These are phyloP conservation scores for Torymus auratus DNA, from an alignment of 2,888 invertebrate genomes.

Conservation along the genomic window DNA sequence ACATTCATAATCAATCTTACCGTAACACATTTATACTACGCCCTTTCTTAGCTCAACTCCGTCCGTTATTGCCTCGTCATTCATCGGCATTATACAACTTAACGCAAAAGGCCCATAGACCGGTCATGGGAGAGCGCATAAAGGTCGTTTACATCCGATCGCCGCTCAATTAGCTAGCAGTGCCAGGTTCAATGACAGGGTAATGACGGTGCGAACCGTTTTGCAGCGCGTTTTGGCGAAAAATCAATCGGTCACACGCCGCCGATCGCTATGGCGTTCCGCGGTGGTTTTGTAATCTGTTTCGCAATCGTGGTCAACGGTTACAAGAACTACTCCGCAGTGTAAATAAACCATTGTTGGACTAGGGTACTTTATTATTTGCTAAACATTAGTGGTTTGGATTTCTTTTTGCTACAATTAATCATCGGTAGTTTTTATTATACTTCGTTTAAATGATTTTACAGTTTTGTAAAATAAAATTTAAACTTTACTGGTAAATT, in stretches of 20 bases:
- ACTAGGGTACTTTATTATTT: no score
- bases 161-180: conserved; percentile 18
- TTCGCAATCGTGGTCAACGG: neutral
- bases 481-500: no score
- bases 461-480: no score
- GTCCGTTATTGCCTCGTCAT: no score
- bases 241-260: conserved; percentile 22
- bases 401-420: no score
- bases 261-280: conserved; percentile 2
- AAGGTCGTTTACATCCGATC: conserved; percentile 26
- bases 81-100: neutral
- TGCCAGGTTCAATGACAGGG: conserved; percentile 22
- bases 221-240: neutral
- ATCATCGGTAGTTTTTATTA: no score
- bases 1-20: no score
- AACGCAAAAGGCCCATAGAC: neutral
- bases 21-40: no score
- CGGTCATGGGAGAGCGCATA: conserved; percentile 51
- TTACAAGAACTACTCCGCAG: neutral
- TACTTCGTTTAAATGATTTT: no score
- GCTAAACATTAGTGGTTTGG: no score
- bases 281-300: conserved; percentile 6
- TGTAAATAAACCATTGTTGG: no score
- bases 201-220: conserved; percentile 9
- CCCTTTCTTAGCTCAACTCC: neutral